Evolutionary conservation across 2,113 vertebrate genomes (phyloP).

Genomic region (Perccottus glenii): DNA sequence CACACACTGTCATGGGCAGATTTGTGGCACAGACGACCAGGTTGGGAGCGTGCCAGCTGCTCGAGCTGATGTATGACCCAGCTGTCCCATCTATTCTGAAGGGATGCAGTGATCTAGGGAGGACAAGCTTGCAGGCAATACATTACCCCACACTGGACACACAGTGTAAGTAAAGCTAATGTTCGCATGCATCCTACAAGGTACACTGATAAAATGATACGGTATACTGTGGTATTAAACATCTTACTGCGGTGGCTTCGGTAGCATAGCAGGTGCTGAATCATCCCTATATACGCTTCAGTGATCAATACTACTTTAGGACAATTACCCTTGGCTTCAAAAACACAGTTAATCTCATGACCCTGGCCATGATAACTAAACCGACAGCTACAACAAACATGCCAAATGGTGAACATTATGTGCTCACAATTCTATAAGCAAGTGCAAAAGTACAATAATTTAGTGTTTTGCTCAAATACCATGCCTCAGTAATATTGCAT

Average conservation of each 20-base stretch:
- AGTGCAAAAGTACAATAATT: neutral
- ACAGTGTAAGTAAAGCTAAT: neutral
- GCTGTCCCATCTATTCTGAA: conserved; percentile 31
- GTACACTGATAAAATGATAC: neutral
- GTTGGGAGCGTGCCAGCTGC: conserved; percentile 43
- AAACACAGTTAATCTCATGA: conserved; percentile 16
- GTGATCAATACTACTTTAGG: conserved; percentile 52
- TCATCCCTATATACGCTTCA: conserved; percentile 21
- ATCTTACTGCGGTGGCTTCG: conserved; percentile 10
- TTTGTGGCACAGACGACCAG: conserved; percentile 40
- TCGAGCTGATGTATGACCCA: conserved; percentile 58
- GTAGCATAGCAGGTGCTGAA: conserved; percentile 29
- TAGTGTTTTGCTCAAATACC: neutral
- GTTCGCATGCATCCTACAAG: neutral
- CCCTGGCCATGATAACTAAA: conserved; percentile 1
- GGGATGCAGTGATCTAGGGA: conserved; percentile 40
- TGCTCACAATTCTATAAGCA: conserved; percentile 4
- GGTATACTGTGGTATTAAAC: conserved; percentile 9
- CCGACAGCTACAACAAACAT: conserved; percentile 6
- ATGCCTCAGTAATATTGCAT: neutral
- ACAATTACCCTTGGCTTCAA: conserved; percentile 23
- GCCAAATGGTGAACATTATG: neutral
- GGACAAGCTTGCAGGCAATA: conserved; percentile 17
- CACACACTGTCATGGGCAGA: conserved; percentile 20
- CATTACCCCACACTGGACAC: conserved; percentile 21